Evolutionary conservation across 2,888 invertebrate species (phyloP), one percentile per base, ranked within the genome.

Genomic region (Lapara coniferarum): DNA sequence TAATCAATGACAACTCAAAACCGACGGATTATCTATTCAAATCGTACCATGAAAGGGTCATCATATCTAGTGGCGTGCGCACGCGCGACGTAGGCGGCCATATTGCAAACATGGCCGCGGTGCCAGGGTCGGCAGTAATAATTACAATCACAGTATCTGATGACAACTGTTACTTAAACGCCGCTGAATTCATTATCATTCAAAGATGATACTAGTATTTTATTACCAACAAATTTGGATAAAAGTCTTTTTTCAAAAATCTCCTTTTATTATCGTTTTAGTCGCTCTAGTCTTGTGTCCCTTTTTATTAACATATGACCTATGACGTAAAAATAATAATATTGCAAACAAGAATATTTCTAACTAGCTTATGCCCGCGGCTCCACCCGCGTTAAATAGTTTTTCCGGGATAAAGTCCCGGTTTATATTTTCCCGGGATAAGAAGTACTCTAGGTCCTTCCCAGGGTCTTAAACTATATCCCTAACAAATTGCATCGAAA

Each of bases 51-150:
- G 55, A 55, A 55, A 63, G 63, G 63, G 46, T 63, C 63, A 63
- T 63, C 63, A 57, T 57, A 74, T 77, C 71, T 77, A 73, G 73
- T 73, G 57, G 59, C 57, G 66, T 68, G 71, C 72, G 71, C 73
- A 73, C 72, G 74, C 75, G 76, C 77, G 72, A 72, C 73, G 81
- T 79, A 74, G 82, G 80, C 82, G 70, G 81, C 83, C 82, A 81
- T 81, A 74, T 79, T 81, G 79, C 73, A 77, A 83, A 82, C 73
- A 81, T 81, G 81, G 84, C 83, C 76, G 73, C 78, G 77, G 78
- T 80, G 83, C 80, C 84, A 86, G 80, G 84, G 85, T 77, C 82
- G n/a, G 46, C 44, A 25, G 72, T 81, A 79, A 79, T 81, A 79
- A 80, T 81, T 76, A 77, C 81, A 82, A 78, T 76, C 73, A 72